Evolutionary conservation across 2,113 vertebrate species (phyloP).

Genomic region (Ranitomeya variabilis): DNA sequence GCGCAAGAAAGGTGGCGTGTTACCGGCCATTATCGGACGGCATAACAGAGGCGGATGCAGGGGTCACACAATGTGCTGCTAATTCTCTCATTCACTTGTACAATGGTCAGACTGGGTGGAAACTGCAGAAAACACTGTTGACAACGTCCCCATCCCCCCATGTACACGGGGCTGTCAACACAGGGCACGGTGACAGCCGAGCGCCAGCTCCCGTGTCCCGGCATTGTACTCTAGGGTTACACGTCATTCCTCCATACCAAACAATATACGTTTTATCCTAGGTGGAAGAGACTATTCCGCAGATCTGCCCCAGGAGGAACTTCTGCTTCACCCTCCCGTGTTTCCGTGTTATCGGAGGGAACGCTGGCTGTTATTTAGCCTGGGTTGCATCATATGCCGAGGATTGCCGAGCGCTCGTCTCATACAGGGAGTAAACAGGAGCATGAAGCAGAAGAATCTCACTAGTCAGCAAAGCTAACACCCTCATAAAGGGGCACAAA

Average conservation of each 20-base stretch:
- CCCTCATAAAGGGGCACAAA: too few relatives aligned
- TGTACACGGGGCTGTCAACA: slow-evolving; percentile 3
- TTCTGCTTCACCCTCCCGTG: background rate
- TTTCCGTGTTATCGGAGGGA: background rate
- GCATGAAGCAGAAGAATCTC: too few relatives aligned
- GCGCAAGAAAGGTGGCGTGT: background rate
- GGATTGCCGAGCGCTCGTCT: too few relatives aligned
- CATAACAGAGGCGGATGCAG: background rate
- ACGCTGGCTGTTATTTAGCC: background rate
- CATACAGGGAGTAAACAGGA: too few relatives aligned
- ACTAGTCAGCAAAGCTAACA: too few relatives aligned
- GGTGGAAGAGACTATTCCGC: background rate
- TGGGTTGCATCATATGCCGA: background rate
- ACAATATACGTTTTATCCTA: background rate
- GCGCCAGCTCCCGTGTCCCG: background rate
- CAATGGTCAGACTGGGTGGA: slow-evolving; percentile 38
- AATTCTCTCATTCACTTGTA: background rate
- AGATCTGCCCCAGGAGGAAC: background rate
- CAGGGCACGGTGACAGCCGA: slow-evolving; percentile 3
- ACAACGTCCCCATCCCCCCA: slow-evolving; percentile 5
- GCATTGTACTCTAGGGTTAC: background rate
- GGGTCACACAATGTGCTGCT: slow-evolving; percentile 1
- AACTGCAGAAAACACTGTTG: slow-evolving; percentile 22
- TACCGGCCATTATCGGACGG: background rate
- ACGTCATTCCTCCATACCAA: background rate